Conservation (phyloP, 2,113 vertebrate species). For the Megaptera novaeangliae region DNA sequence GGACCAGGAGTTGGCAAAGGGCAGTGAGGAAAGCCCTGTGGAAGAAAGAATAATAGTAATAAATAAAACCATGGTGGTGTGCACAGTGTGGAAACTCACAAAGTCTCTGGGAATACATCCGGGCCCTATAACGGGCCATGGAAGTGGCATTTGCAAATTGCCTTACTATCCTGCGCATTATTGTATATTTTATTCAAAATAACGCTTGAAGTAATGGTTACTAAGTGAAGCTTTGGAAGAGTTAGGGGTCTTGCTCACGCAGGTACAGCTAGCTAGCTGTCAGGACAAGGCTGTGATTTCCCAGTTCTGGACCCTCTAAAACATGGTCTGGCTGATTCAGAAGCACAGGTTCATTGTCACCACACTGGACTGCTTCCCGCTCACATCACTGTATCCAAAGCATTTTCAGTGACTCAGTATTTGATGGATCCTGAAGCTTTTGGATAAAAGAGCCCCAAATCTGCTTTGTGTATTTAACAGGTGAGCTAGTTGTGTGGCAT, state of each 20-base stretch:
- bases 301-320: accelerated
- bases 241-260: accelerated
- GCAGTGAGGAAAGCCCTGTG: accelerated
- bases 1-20: accelerated
- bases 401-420: neutral
- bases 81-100: accelerated
- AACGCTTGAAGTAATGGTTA: accelerated
- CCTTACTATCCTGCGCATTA: accelerated
- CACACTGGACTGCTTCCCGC: accelerated
- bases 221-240: no score
- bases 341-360: accelerated
- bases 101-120: accelerated
- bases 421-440: neutral
- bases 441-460: neutral
- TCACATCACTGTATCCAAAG: accelerated
- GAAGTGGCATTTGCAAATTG: accelerated
- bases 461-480: neutral
- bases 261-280: no score
- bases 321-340: accelerated
- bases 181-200: no score
- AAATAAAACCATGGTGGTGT: accelerated
- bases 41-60: accelerated
- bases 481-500: no score
- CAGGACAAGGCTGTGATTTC: accelerated
- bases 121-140: accelerated